Conservation (phyloP, 2,888 invertebrate species). For the Scaptomyza cyrtandrae region DNA sequence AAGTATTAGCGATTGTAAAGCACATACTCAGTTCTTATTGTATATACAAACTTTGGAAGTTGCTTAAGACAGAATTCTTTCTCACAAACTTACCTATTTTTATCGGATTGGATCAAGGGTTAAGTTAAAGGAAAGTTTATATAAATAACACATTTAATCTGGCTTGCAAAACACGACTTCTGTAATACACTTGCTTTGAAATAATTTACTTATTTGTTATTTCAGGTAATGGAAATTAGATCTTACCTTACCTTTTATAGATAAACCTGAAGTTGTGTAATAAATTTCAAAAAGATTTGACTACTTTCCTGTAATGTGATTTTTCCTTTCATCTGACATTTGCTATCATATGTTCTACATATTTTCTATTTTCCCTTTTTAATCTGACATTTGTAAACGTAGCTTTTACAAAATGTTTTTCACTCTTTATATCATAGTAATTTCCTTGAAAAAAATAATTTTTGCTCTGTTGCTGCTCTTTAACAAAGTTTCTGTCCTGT, state of each 20-base stretch:
- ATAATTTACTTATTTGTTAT: too few species aligned
- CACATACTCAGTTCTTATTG: slow-evolving; percentile 1
- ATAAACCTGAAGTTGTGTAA: too few species aligned
- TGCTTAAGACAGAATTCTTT: not conserved
- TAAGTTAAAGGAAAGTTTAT: too few species aligned
- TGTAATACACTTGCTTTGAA: too few species aligned
- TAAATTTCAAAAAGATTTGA: not conserved
- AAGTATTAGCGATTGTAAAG: not conserved
- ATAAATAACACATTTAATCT: too few species aligned
- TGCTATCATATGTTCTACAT: not conserved
- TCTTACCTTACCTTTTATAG: too few species aligned
- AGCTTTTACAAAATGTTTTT: not conserved
- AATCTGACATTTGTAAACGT: too few species aligned
- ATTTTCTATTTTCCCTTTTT: not conserved
- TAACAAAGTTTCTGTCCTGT: not conserved
- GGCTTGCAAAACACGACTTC: too few species aligned
- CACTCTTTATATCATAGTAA: not conserved
- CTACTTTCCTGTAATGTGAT: not conserved
- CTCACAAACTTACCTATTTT: too few species aligned
- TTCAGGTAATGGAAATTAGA: too few species aligned
- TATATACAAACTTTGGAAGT: slow-evolving; percentile 1
- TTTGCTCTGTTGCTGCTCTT: not conserved
- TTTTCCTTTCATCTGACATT: not conserved
- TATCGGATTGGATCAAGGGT: too few species aligned
- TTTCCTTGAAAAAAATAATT: not conserved